Percentiles rank a stretch among this genome's conserved stretches.
Evolutionary conservation across 2,888 invertebrate species (phyloP).

Genomic region (Drosophila meridionalis): DNA sequence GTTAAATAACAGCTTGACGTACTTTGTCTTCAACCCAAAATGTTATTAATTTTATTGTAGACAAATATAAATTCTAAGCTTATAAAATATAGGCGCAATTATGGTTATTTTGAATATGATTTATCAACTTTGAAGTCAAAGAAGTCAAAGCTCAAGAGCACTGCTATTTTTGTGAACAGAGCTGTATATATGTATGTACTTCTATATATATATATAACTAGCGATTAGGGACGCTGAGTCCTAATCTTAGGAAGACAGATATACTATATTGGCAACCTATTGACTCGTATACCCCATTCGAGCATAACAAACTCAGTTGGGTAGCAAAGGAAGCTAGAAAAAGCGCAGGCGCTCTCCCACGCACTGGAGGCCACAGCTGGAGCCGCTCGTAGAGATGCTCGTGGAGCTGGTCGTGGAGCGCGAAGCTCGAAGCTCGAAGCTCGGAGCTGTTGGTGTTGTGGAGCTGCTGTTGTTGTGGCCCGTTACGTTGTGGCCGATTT

Average conservation of each 20-base stretch:
- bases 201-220: background rate
- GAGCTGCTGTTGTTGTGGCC: slow-evolving; percentile 13
- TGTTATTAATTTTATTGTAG: too few relatives aligned
- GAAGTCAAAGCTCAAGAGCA: too few relatives aligned
- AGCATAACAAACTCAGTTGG: background rate
- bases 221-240: too few relatives aligned
- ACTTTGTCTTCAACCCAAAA: too few relatives aligned
- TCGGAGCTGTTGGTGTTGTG: slow-evolving; percentile 1
- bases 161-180: too few relatives aligned
- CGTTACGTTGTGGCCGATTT: slow-evolving; percentile 20
- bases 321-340: slow-evolving; percentile 37
- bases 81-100: too few relatives aligned
- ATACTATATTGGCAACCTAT: background rate
- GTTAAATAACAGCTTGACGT: background rate
- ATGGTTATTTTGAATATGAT: too few relatives aligned
- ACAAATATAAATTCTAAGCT: too few relatives aligned
- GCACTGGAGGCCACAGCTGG: slow-evolving; percentile 44
- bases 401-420: slow-evolving; percentile 1
- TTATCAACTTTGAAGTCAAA: too few relatives aligned
- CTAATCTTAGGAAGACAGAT: too few relatives aligned
- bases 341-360: slow-evolving; percentile 57
- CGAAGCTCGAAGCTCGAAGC: slow-evolving; percentile 4
- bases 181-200: background rate
- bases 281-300: background rate
- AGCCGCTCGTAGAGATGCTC: slow-evolving; percentile 18